Evolutionary conservation across 2,888 invertebrate species (phyloP).

Genomic region (Drosophila kanekoi): DNA sequence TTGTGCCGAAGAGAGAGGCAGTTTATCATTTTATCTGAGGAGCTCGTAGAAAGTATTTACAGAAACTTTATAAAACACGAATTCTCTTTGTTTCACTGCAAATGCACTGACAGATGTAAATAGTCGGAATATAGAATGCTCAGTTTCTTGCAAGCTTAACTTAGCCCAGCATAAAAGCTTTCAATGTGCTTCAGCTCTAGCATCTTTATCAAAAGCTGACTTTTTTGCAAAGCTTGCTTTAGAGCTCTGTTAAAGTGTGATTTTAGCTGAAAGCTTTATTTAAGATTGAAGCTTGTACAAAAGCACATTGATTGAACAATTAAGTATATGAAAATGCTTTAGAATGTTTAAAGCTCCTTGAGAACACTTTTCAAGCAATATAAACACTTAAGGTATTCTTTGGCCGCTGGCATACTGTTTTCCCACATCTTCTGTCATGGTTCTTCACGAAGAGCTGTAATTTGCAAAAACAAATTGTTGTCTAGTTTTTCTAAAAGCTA

Average conservation of each 20-base stretch:
- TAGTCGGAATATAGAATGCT: too few species aligned
- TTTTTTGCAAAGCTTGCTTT: too few species aligned
- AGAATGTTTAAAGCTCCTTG: not conserved
- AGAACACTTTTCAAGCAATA: not conserved
- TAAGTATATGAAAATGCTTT: too few species aligned
- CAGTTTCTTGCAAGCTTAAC: too few species aligned
- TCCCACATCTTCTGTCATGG: not conserved
- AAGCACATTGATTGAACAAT: too few species aligned
- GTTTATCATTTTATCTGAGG: slow-evolving; percentile 60
- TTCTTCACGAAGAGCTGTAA: slow-evolving; percentile 13
- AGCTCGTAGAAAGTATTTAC: slow-evolving; percentile 1
- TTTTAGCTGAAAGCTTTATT: not conserved
- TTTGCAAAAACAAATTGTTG: slow-evolving; percentile 20
- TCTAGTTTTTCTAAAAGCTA: slow-evolving; percentile 2
- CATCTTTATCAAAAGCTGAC: too few species aligned
- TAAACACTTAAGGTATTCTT: not conserved
- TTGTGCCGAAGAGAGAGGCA: slow-evolving; percentile 31
- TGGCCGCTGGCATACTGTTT: too few species aligned
- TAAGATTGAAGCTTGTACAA: not conserved
- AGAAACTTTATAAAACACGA: not conserved
- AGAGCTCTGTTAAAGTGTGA: too few species aligned
- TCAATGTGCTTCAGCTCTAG: too few species aligned
- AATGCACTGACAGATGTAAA: too few species aligned
- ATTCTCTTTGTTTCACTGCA: not conserved
- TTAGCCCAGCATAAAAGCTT: too few species aligned